Evolutionary conservation across 2,888 invertebrate genomes (phyloP).

Genomic region (Pogonocherus hispidulus): DNA sequence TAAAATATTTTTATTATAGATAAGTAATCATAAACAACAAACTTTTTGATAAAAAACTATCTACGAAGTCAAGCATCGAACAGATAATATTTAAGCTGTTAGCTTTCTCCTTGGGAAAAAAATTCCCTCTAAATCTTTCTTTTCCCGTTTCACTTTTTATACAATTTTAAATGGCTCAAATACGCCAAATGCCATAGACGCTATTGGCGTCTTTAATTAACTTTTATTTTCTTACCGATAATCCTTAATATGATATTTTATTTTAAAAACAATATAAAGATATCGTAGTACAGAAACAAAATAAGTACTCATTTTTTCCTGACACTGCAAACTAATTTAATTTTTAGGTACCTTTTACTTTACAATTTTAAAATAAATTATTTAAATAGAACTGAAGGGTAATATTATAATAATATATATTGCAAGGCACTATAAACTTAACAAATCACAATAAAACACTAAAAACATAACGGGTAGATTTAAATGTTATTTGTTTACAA

Average conservation of each 20-base stretch:
- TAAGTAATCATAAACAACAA: no score
- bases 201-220: background rate
- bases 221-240: background rate
- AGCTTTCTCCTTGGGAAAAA: background rate
- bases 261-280: background rate
- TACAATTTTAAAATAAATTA: background rate
- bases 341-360: no score
- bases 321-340: no score
- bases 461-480: no score
- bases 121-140: background rate
- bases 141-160: background rate
- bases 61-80: background rate
- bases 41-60: background rate
- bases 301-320: no score
- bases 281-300: no score
- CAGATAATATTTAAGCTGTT: background rate
- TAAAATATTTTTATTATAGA: no score
- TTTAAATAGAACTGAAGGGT: no score
- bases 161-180: background rate
- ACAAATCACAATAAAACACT: no score
- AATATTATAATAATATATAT: no score
- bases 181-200: background rate
- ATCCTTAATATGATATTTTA: background rate
- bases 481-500: slow-evolving; percentile 3
- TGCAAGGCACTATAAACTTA: no score